Evolutionary conservation across 2,888 invertebrate genomes (phyloP).

Genomic region (Cancer borealis): DNA sequence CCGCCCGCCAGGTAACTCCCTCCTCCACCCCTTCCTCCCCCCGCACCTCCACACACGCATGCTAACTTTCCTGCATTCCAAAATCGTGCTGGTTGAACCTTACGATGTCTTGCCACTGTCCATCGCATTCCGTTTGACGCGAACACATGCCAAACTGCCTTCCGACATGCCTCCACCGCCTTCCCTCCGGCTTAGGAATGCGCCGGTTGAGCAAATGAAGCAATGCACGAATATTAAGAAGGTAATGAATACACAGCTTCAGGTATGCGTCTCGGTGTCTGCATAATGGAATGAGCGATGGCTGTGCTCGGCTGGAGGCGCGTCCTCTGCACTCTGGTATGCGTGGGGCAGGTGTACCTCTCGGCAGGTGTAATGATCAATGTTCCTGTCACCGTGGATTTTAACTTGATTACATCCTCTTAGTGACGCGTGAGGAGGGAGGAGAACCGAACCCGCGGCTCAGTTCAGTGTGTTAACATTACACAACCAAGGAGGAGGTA

Average conservation of each 20-base stretch:
- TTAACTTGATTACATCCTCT: background rate
- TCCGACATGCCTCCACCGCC: background rate
- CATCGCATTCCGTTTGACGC: background rate
- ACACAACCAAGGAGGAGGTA: background rate
- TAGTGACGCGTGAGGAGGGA: background rate
- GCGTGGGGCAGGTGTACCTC: background rate
- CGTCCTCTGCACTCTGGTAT: background rate
- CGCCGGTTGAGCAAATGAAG: background rate
- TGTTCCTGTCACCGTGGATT: constrained; percentile 17
- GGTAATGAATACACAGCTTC: background rate
- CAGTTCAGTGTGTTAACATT: background rate
- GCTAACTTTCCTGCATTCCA: constrained; percentile 12
- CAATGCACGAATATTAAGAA: background rate
- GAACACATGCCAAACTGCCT: background rate
- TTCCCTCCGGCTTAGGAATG: background rate
- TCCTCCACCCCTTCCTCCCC: background rate
- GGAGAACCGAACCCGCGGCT: background rate
- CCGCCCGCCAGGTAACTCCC: background rate
- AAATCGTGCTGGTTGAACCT: background rate
- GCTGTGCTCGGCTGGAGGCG: background rate
- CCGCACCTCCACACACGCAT: background rate
- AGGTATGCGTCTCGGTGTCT: background rate
- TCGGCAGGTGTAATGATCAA: constrained; percentile 23
- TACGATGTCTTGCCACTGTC: background rate
- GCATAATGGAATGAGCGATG: constrained; percentile 15